Base-by-base conservation (phyloP, 2,113 vertebrate species). In the Anolis carolinensis region DNA sequence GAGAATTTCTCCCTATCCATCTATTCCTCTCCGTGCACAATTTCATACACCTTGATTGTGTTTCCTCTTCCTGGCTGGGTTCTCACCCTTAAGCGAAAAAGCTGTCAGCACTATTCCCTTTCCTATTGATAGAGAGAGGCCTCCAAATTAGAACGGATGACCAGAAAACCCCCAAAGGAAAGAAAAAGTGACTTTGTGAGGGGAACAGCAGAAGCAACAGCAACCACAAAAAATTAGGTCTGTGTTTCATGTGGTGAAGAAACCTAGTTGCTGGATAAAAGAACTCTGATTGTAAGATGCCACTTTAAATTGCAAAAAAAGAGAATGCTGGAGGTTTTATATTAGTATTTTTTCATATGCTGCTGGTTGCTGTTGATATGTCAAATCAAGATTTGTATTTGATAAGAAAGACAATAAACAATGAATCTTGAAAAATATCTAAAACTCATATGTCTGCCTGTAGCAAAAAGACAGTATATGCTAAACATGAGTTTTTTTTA, bases 271-370 rank as follows among this genome's bases (percentile, higher is more conserved):
- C 32, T 16, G 18, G 20, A 8, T 39, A 11, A 21, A 1, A 18
- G 23, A 10, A 1, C 1, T 14, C 3, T 34, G 21, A 16, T 20
- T 0, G 21, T 11, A 76, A 48, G 25, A 16, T 16, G 3, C n/a
- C 27, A 44, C 48, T 55, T 9, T 55, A 27, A 59, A 82, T 44
- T 30, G 36, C 2, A 23, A 23, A 65, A 13, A 39, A 8, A 50
- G 30, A 76, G 23, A 25, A 55, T 44, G 27, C 36, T 25, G 1
- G 25, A 36, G 62, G 50, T 34, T 25, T 21, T 8, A 13, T 14
- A 34, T 67, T 68, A 74, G 48, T 70, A 55, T 88, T 81, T 70
- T 36, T 23, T 39, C 67, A n/a, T 74, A 65, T 89, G n/a, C 79
- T 86, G 30, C 16, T 73, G 23, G 68, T 81, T 70, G 84, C 65